Evolutionary conservation across 2,888 invertebrate genomes (phyloP), one percentile per base, ranked within the genome.

Genomic region (Drosophila paramelanica): DNA sequence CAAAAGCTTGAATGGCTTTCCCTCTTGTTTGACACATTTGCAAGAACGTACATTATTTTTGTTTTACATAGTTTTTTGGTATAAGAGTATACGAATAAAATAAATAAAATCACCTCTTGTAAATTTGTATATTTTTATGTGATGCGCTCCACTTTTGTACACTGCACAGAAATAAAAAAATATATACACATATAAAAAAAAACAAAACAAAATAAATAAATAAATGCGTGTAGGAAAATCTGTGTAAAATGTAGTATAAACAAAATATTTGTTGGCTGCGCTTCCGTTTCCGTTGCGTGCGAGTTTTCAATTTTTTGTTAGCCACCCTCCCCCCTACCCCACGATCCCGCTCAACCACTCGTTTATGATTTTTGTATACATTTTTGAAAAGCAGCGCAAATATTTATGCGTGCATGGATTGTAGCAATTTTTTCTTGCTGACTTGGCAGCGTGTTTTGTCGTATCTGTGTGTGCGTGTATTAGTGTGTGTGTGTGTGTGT

Each of bases 241-340:
- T 57, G 60, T 58, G 67, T 50, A 66, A 67, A 53, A 49, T 62
- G 60, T 39, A 42, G 47, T 42, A 59, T 41, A 65, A 50, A 46
- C 45, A 67, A 60, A 73, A 67, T 81, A 70, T 81, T 76, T 72
- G 74, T 74, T 49, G 74, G 71, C 66, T 68, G 68, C 66, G 72
- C 69, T 81, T 84, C 83, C 83, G 83, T 68, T 81, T 84, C 83
- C 83, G 84, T 73, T 79, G 59, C 67, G 72, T 72, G 59, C 57
- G 56, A 67, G 51, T 51, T 80, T 58, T 74, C 45, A 58, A 65
- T 66, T 73, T 73, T 62, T 62, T 56, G 73, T 55, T 65, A 62
- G 59, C 7, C n/a, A 8, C 45, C 55, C 23, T 23, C 4, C 23
- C 43, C 20, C 23, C 33, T 7, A 33, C 7, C 8, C 14, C 14